A percentile compares a stretch with the other conserved stretches of the same genome.
phyloP scores from a whole-genome alignment of 2,797 vertebrate genomes.

The Acrossocheilus wenchowensis region DNA sequence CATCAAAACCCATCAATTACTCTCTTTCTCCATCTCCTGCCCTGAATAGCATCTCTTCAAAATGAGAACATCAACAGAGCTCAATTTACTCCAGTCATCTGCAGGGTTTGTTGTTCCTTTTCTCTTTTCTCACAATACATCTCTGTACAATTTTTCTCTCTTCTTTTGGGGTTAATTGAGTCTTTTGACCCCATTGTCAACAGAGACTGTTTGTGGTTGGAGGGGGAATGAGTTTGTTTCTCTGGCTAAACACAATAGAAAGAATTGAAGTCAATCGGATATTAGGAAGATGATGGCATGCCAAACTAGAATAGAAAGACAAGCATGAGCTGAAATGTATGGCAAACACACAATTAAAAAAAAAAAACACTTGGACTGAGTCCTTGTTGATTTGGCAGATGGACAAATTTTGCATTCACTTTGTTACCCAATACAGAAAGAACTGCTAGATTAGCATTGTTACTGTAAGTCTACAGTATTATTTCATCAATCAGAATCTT shows the following conservation, averaged over 20 bases:
- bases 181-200: constrained; percentile 72
- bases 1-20: constrained; percentile 59
- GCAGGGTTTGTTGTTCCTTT: constrained; percentile 46
- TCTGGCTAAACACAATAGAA: constrained; percentile 58
- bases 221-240: constrained; percentile 57
- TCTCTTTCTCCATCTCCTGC: constrained; percentile 37
- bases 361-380: background rate
- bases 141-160: constrained; percentile 57
- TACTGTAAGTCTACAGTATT: constrained; percentile 44
- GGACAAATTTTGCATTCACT: background rate
- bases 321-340: constrained; percentile 7
- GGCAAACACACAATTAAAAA: background rate
- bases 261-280: constrained; percentile 44
- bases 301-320: constrained; percentile 23
- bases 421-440: background rate
- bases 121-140: constrained; percentile 58
- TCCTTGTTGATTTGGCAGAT: background rate
- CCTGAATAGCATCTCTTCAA: constrained; percentile 53
- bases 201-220: constrained; percentile 59
- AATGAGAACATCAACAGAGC: constrained; percentile 49
- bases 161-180: constrained; percentile 79
- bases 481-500: constrained; percentile 10
- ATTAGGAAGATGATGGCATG: constrained; percentile 43
- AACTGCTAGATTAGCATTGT: constrained; percentile 39
- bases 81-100: constrained; percentile 60